phyloP scores from a whole-genome alignment of 2,888 invertebrate genomes.

The Ditula angustiorana region DNA sequence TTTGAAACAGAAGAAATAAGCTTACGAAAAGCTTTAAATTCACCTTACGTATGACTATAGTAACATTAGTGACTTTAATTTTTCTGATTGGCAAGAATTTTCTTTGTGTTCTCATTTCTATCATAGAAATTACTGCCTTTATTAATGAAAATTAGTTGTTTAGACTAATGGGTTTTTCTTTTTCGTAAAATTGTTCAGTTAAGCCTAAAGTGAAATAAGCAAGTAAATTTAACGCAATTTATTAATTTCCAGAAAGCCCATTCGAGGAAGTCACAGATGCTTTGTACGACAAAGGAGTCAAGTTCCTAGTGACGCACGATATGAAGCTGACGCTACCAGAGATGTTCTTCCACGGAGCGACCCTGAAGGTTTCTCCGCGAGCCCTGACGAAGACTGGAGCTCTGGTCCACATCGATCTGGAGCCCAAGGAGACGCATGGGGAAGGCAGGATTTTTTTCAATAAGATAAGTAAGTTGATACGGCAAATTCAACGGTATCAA shows the following conservation, averaged over 20 bases:
- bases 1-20: too few relatives aligned
- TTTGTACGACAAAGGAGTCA: constrained; percentile 88
- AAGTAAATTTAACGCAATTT: constrained; percentile 1
- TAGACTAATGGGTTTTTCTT: too few relatives aligned
- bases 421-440: constrained; percentile 80
- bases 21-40: too few relatives aligned
- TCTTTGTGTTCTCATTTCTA: too few relatives aligned
- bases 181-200: too few relatives aligned
- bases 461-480: constrained; percentile 87
- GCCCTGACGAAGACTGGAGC: constrained; percentile 90
- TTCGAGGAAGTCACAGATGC: constrained; percentile 91
- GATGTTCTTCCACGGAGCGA: constrained; percentile 90
- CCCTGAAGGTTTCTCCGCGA: constrained; percentile 90
- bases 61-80: too few relatives aligned
- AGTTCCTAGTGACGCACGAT: constrained; percentile 92
- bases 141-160: too few relatives aligned
- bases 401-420: constrained; percentile 89
- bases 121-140: too few relatives aligned
- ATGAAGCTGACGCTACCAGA: constrained; percentile 90
- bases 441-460: constrained; percentile 88
- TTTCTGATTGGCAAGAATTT: too few relatives aligned
- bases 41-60: too few relatives aligned
- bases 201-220: not conserved
- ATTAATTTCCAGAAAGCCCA: constrained; percentile 83
- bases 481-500: too few relatives aligned